phyloP scores from a whole-genome alignment of 2,888 invertebrate genomes.

The Thysanoteuthis rhombus region DNA sequence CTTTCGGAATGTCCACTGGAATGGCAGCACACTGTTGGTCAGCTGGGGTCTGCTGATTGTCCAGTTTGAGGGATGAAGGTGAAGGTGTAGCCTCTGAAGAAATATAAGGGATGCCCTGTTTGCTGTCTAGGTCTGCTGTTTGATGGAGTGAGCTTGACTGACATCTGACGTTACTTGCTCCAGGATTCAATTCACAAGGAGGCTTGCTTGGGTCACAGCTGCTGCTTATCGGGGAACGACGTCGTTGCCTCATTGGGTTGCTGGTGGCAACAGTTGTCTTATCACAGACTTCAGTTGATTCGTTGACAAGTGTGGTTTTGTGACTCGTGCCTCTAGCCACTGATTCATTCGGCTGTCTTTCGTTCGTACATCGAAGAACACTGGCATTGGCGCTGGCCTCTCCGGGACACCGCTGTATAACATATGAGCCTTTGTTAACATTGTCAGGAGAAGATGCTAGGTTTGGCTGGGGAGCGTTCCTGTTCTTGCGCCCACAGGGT shows the following conservation, averaged over 20 bases:
- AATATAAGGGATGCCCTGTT: not conserved
- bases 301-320: not conserved
- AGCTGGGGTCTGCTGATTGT: not conserved
- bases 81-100: not conserved
- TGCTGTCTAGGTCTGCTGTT: not conserved
- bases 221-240: not conserved
- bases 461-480: not conserved
- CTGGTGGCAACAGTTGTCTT: not conserved
- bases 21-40: not conserved
- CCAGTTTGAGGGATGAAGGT: not conserved
- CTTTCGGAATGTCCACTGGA: slow-evolving; percentile 12
- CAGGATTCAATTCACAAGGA: not conserved
- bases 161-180: not conserved
- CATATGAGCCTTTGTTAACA: not conserved
- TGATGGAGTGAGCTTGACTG: not conserved
- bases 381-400: not conserved
- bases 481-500: not conserved
- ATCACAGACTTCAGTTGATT: not conserved
- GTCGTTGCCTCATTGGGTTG: not conserved
- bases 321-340: not conserved
- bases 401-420: not conserved
- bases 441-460: not conserved
- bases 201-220: not conserved
- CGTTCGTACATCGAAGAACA: not conserved
- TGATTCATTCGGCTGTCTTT: not conserved